phyloP scores from a whole-genome alignment of 2,888 invertebrate genomes.

The Liposcelis brunnea region DNA sequence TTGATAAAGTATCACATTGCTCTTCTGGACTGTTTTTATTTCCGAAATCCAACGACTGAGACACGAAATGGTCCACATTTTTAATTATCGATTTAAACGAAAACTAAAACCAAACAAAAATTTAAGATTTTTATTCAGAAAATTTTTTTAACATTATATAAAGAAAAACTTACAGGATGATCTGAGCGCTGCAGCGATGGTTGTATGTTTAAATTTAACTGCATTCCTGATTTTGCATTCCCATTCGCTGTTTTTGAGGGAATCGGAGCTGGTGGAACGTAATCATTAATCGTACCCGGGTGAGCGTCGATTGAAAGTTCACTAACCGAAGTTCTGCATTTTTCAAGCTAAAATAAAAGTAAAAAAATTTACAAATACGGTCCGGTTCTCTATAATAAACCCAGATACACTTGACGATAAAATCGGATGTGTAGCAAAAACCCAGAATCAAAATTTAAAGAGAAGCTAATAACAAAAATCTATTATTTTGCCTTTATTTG shows the following conservation, averaged over 20 bases:
- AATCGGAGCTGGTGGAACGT: slow-evolving; percentile 11
- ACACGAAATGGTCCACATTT: slow-evolving; percentile 2
- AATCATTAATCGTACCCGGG: too few species aligned
- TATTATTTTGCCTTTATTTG: too few species aligned
- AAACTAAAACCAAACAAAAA: slow-evolving; percentile 1
- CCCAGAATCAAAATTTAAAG: too few species aligned
- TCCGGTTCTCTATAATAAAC: too few species aligned
- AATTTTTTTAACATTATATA: slow-evolving; percentile 6
- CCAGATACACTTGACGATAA: too few species aligned
- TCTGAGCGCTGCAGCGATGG: not conserved
- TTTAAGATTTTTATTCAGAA: not conserved
- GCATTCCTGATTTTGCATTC: slow-evolving; percentile 25
- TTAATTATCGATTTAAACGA: slow-evolving; percentile 1
- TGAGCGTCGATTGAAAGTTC: too few species aligned
- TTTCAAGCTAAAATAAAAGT: too few species aligned
- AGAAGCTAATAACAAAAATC: too few species aligned
- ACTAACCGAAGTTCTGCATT: too few species aligned
- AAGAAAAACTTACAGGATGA: too few species aligned
- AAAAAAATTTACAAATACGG: too few species aligned
- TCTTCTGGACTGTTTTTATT: slow-evolving; percentile 54
- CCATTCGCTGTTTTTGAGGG: slow-evolving; percentile 15
- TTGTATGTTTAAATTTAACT: slow-evolving; percentile 20
- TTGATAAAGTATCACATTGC: slow-evolving; percentile 54
- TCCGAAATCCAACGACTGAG: slow-evolving; percentile 56
- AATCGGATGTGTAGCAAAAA: too few species aligned